phyloP scores from a whole-genome alignment of 1,140 invertebrate species.

The Hycleus cichorii region DNA sequence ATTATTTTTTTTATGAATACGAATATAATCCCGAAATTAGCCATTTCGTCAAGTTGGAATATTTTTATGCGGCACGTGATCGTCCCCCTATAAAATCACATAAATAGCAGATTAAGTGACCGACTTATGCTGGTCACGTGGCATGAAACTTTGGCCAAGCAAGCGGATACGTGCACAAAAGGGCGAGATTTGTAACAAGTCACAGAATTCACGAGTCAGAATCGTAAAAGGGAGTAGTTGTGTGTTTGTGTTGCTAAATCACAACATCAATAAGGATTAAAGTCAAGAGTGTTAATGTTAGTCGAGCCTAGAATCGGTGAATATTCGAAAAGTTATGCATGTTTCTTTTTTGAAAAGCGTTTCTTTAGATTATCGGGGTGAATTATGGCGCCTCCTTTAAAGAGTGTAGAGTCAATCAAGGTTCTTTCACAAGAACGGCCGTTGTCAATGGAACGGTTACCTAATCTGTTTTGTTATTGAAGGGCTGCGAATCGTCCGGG shows the following conservation, averaged over 20 bases:
- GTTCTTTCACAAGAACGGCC: too few species aligned
- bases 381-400: too few species aligned
- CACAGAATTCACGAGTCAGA: too few species aligned
- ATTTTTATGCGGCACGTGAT: slow-evolving; percentile 12
- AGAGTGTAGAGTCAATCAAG: too few species aligned
- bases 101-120: slow-evolving; percentile 44
- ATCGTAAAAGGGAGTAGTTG: neutral
- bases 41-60: slow-evolving; percentile 10
- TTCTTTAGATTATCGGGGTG: too few species aligned
- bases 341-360: too few species aligned
- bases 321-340: too few species aligned
- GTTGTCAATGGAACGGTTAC: slow-evolving; percentile 11
- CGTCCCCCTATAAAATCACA: slow-evolving; percentile 34
- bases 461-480: slow-evolving; percentile 6
- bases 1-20: neutral
- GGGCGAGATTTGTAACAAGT: too few species aligned
- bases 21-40: slow-evolving; percentile 20
- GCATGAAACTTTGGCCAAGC: neutral
- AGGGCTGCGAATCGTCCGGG: slow-evolving; percentile 7
- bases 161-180: too few species aligned
- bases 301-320: too few species aligned
- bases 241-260: slow-evolving; percentile 2
- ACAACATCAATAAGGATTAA: slow-evolving; percentile 15
- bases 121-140: slow-evolving; percentile 39
- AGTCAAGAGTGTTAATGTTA: slow-evolving; percentile 8